Base-by-base conservation (phyloP, 1,140 invertebrate genomes). In the Meloidogyne hapla region DNA sequence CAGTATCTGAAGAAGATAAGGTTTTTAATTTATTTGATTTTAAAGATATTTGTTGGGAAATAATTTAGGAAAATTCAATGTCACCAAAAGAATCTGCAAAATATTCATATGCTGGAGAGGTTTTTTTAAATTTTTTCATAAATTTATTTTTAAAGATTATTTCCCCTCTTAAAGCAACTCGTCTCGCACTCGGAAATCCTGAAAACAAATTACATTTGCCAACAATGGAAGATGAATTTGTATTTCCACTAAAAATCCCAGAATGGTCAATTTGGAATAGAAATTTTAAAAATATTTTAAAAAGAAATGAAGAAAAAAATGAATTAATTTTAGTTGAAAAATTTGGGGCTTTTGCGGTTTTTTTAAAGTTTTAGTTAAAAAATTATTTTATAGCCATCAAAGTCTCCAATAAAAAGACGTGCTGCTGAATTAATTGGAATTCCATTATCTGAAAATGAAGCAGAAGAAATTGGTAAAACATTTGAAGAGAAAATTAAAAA, bases 261-360 rank as follows among this genome's bases (percentile, higher is more conserved):
- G 33, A 23, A 10, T 78, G 71, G 76, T 77, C 76, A 10, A 77
- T 77, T 77, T 77, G 76, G 76, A 65, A 68, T 45, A 9, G 15
- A 8, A 42, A 77, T 26, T 75, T 28, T 64, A 28, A 61, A 62
- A 76, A 25, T 25, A 26, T 62, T 13, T 25, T 45, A 5, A 25
- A 62, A 26, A 72, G 28, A 13, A 61, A 56, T 25, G 21, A 25
- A 12, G 18, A 23, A 18, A 15, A 77, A 12, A 8, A n/a, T 4
- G 48, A 76, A 61, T 26, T 40, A 45, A 26, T 21, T 25, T 45
- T 75, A 48, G 33, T 40, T n/a, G 69, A 65, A 25, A 75, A 33
- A 73, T 76, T 76, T 62, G 75, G 70, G 13, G 75, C 74, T 6
- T 76, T 76, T 33, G 26, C 12, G 74, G 75, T 76, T 21, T 76